These are phyloP conservation scores for Lithophane leautieri DNA, from an alignment of 2,888 invertebrate genomes.

Conservation along the genomic window DNA sequence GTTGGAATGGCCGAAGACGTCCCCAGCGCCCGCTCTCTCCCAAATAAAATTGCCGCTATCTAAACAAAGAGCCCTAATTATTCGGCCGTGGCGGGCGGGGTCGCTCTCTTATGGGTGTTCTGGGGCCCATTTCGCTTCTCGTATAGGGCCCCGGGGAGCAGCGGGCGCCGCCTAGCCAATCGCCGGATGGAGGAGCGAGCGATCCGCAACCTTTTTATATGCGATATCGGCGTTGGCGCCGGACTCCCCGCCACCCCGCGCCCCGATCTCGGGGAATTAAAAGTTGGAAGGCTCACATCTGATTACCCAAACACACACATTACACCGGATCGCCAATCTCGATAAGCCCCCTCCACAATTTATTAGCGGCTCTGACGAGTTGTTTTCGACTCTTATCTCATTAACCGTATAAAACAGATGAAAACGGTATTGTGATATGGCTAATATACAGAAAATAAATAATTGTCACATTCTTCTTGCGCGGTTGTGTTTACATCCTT, in stretches of 20 bases:
- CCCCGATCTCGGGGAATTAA: slow-evolving; percentile 84
- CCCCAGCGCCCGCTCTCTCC: slow-evolving; percentile 89
- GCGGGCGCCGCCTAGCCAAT: slow-evolving; percentile 92
- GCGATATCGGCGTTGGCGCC: slow-evolving; percentile 88
- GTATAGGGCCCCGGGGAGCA: slow-evolving; percentile 91
- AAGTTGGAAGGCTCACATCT: slow-evolving; percentile 88
- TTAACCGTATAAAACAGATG: slow-evolving; percentile 70
- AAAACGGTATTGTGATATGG: slow-evolving; percentile 67
- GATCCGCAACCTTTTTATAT: slow-evolving; percentile 91
- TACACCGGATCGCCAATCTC: slow-evolving; percentile 85
- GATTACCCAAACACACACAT: slow-evolving; percentile 88
- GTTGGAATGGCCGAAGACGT: slow-evolving; percentile 89
- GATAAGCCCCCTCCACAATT: slow-evolving; percentile 86
- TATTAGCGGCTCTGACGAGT: slow-evolving; percentile 83
- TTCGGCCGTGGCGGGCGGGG: slow-evolving; percentile 92
- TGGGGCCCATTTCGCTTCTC: slow-evolving; percentile 92
- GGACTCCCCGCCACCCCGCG: slow-evolving; percentile 79
- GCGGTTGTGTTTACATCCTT: slow-evolving; percentile 48
- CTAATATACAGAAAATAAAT: slow-evolving; percentile 58
- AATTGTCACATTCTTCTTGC: slow-evolving; percentile 53
- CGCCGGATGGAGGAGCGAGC: slow-evolving; percentile 89
- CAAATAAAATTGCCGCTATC: slow-evolving; percentile 91
- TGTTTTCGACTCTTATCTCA: slow-evolving; percentile 80
- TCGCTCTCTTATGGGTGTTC: slow-evolving; percentile 93
- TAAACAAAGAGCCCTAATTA: slow-evolving; percentile 92